These are phyloP conservation scores for Beris chalybata DNA, from an alignment of 2,888 invertebrate genomes.

Conservation along the genomic window DNA sequence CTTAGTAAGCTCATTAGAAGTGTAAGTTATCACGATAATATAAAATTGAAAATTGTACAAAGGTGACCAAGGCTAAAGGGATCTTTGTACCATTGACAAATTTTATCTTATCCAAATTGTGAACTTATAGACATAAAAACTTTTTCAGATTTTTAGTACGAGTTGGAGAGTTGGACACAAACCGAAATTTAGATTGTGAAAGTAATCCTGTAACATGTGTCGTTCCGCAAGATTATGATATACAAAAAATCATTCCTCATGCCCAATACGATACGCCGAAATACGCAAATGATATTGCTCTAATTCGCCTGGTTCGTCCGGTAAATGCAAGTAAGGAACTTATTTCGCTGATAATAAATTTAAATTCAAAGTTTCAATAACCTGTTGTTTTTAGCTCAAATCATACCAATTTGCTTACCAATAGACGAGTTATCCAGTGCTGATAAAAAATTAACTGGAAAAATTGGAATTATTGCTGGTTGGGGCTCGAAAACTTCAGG, in stretches of 20 bases:
- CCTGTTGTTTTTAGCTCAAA: slow-evolving; percentile 43
- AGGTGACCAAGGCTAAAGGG: background rate
- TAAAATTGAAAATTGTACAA: slow-evolving; percentile 1
- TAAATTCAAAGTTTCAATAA: background rate
- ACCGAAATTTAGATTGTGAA: slow-evolving; percentile 57
- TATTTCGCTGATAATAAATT: background rate
- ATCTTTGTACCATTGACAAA: too few species aligned
- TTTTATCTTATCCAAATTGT: background rate
- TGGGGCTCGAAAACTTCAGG: slow-evolving; percentile 72
- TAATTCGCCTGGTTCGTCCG: slow-evolving; percentile 57
- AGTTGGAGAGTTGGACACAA: slow-evolving; percentile 64
- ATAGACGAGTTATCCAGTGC: slow-evolving; percentile 44
- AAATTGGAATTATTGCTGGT: slow-evolving; percentile 67
- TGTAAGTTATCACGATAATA: slow-evolving; percentile 49
- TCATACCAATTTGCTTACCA: slow-evolving; percentile 61
- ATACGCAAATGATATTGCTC: slow-evolving; percentile 63
- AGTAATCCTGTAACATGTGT: slow-evolving; percentile 51
- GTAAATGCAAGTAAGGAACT: slow-evolving; percentile 47
- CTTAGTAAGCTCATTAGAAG: slow-evolving; percentile 55
- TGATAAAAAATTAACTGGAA: slow-evolving; percentile 54
- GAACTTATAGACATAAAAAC: slow-evolving; percentile 1
- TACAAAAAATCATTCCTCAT: slow-evolving; percentile 60
- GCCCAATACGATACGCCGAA: slow-evolving; percentile 58
- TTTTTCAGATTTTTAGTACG: slow-evolving; percentile 60
- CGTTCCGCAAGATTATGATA: slow-evolving; percentile 59